Evolutionary conservation across 2,888 invertebrate species (phyloP).

Genomic region (Strigamia maritima): DNA sequence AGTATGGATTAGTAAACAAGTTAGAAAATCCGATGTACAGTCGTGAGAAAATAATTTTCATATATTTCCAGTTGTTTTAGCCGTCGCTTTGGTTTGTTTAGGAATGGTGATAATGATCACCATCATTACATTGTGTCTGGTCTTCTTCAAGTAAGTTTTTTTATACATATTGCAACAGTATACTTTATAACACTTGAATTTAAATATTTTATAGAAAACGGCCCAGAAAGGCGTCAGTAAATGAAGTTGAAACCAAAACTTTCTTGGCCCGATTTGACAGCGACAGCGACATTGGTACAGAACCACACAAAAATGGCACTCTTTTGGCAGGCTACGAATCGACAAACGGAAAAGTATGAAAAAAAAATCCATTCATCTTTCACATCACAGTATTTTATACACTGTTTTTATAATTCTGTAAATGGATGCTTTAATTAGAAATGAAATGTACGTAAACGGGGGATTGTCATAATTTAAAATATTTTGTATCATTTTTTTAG

Average conservation of each 20-base stretch:
- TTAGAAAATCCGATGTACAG: not conserved
- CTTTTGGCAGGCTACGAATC: not conserved
- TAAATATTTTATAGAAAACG: not conserved
- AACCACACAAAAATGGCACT: not conserved
- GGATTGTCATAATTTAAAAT: not conserved
- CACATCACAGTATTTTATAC: not conserved
- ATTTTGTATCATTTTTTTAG: not conserved
- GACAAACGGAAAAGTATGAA: conserved; percentile 17
- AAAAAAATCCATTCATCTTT: not conserved
- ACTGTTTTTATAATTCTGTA: not conserved
- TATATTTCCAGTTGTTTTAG: conserved; percentile 30
- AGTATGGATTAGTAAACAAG: not conserved
- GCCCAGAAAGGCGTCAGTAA: not conserved
- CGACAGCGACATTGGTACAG: not conserved
- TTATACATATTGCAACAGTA: not conserved
- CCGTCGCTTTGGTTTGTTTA: not conserved
- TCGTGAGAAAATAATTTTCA: not conserved
- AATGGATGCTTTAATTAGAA: conserved; percentile 1
- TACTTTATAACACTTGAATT: not conserved
- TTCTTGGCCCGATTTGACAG: conserved; percentile 7
- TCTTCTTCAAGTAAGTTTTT: conserved; percentile 28
- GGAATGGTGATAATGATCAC: conserved; percentile 8
- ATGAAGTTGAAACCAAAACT: conserved; percentile 1
- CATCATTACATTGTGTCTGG: not conserved
- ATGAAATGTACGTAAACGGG: not conserved